A percentile compares a stretch with the other conserved stretches of the same genome.
phyloP scores from a whole-genome alignment of 2,113 vertebrate genomes.

The Aix galericulata region DNA sequence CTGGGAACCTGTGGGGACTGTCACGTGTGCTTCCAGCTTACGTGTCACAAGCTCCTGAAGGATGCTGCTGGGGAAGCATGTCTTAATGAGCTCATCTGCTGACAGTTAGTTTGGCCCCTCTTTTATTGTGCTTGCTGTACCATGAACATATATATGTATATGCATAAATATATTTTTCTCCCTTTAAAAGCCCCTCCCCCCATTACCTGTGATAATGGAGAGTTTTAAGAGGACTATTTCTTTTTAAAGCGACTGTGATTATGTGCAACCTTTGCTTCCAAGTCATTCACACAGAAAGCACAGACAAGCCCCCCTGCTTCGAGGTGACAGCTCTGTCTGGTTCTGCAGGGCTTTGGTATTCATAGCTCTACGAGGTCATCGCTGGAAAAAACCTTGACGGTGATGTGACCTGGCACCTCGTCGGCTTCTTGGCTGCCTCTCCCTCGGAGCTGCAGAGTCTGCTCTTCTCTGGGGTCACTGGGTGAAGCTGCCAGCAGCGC shows the following conservation, averaged over 20 bases:
- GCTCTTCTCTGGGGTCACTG: constrained; percentile 72
- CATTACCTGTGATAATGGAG: neutral
- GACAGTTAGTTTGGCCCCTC: neutral
- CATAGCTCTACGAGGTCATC: constrained; percentile 86
- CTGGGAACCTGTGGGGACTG: neutral
- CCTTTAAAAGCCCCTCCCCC: neutral
- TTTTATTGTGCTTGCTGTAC: neutral
- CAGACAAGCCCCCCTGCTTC: neutral
- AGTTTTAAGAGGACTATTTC: neutral
- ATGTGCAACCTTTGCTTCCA: neutral
- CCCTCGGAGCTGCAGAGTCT: constrained; percentile 82
- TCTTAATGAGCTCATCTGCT: neutral
- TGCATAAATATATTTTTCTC: neutral
- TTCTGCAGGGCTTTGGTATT: constrained; percentile 51
- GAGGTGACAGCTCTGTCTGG: constrained; percentile 50
- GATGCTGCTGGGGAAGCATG: neutral
- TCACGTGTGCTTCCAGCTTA: neutral
- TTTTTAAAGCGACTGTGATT: neutral
- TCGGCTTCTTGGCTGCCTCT: constrained; percentile 71
- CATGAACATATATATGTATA: neutral
- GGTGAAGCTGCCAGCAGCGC: constrained; percentile 81
- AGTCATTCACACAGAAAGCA: constrained; percentile 12
- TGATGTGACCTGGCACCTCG: constrained; percentile 85
- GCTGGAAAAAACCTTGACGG: constrained; percentile 80
- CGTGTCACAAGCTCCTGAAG: neutral